Percentiles rank a stretch among this genome's conserved stretches.
These are phyloP conservation scores for Venustoraphidia nigricollis DNA, from an alignment of 2,888 invertebrate species.

Conservation along the genomic window DNA sequence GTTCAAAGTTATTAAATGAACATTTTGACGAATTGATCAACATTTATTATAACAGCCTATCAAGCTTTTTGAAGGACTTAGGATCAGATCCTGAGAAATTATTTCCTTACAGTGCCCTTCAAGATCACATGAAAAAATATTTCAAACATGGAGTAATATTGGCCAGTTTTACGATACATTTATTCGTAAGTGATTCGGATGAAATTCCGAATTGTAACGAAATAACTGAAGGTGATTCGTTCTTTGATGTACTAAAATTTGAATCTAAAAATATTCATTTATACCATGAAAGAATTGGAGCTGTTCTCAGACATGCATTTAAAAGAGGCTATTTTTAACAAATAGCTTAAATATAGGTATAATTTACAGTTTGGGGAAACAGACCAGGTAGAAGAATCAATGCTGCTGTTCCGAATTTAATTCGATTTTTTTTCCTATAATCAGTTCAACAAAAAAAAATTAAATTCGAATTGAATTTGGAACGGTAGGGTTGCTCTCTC, in stretches of 20 bases:
- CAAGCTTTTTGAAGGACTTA: background rate
- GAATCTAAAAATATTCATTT: background rate
- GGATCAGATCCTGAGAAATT: background rate
- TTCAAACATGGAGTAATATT: background rate
- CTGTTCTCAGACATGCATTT: background rate
- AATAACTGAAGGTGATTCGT: background rate
- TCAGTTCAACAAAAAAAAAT: no score
- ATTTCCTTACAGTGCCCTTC: background rate
- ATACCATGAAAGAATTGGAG: background rate
- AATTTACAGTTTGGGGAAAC: no score
- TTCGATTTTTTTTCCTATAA: no score
- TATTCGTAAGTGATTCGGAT: background rate
- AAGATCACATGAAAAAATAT: conserved; percentile 1
- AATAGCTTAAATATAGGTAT: no score
- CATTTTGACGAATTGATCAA: conserved; percentile 1
- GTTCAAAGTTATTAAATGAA: background rate
- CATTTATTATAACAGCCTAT: background rate
- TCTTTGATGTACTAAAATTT: background rate
- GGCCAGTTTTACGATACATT: background rate
- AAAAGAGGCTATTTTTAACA: background rate
- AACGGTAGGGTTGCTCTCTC: no score
- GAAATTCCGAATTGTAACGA: conserved; percentile 9
- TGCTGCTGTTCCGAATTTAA: no score
- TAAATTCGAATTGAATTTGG: no score
- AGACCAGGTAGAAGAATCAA: no score